Evolutionary conservation across 2,797 vertebrate species (phyloP).

Genomic region (Amblyraja radiata): DNA sequence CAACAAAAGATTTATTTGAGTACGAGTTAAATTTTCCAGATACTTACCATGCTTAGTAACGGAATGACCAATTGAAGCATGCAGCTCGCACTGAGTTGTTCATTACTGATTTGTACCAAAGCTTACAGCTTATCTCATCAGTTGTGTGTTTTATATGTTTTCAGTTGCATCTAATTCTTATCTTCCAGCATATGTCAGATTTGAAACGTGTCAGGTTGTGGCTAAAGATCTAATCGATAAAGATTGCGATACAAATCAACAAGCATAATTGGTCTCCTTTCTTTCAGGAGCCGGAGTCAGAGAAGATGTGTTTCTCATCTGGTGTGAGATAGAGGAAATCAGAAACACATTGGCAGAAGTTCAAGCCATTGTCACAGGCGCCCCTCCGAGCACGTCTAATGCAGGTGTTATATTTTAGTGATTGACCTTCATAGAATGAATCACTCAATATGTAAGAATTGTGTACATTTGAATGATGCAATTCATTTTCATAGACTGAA

Average conservation of each 20-base stretch:
- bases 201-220: background rate
- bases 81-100: background rate
- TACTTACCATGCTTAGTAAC: background rate
- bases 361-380: constrained; percentile 52
- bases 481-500: background rate
- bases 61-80: background rate
- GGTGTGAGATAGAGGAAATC: constrained; percentile 64
- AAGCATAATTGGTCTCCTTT: background rate
- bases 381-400: constrained; percentile 36
- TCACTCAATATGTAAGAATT: background rate
- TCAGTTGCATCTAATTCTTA: background rate
- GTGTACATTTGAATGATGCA: background rate
- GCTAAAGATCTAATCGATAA: background rate
- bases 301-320: constrained; percentile 67
- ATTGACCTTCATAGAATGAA: background rate
- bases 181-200: background rate
- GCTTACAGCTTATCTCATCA: background rate
- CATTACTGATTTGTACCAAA: background rate
- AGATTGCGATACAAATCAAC: background rate
- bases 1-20: background rate
- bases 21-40: background rate
- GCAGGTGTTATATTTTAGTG: constrained; percentile 38
- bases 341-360: constrained; percentile 51
- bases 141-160: background rate
- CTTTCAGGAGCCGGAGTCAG: constrained; percentile 55